Conservation (phyloP, 2,113 vertebrate genomes). For the Cyprinodon variegatus region DNA sequence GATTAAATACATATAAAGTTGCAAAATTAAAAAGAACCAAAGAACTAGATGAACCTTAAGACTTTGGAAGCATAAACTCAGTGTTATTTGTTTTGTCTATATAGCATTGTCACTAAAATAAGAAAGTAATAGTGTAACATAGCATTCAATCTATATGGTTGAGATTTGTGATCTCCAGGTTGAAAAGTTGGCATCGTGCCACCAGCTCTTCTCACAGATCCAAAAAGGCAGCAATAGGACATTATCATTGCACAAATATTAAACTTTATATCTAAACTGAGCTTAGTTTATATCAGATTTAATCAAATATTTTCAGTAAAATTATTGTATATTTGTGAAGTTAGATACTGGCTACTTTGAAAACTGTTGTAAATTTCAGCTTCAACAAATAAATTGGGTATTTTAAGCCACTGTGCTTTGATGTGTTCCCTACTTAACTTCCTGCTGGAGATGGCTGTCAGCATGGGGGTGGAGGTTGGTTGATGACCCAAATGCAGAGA, state of each 20-base stretch:
- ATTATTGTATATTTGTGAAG: not conserved
- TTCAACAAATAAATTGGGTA: not conserved
- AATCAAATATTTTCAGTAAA: not conserved
- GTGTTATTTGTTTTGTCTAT: not conserved
- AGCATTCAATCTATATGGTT: not conserved
- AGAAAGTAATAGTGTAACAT: not conserved
- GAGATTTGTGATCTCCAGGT: not conserved
- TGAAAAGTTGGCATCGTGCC: not conserved
- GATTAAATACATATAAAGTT: too few species aligned
- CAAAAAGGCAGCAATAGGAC: not conserved
- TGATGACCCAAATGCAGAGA: too few species aligned
- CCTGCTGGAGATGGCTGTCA: not conserved
- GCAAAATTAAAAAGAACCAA: not conserved
- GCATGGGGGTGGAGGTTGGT: too few species aligned
- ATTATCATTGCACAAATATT: not conserved
- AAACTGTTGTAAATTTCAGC: not conserved
- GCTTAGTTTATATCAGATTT: not conserved
- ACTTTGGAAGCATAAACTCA: not conserved
- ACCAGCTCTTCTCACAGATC: not conserved
- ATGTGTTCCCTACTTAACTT: not conserved
- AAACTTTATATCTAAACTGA: not conserved
- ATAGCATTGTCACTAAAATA: not conserved
- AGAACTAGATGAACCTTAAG: not conserved
- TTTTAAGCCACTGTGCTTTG: not conserved
- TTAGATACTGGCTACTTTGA: not conserved